Evolutionary conservation across 2,797 vertebrate genomes (phyloP), one percentile per base, ranked within the genome.

Genomic region (Myotis vivesi): DNA sequence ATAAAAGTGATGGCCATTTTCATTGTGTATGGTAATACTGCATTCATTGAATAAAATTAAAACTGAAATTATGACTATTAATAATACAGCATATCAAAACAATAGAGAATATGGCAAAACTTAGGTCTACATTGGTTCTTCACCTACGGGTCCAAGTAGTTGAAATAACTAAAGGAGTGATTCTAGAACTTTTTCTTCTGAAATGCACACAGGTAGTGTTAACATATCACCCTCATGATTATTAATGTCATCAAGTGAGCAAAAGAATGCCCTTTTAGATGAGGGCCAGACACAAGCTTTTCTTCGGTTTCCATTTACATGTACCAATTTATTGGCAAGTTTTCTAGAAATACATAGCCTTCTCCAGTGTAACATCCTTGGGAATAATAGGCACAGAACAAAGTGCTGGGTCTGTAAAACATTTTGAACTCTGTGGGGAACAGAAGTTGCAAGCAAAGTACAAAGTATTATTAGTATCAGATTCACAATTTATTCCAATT

Each of bases 341-440:
- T 96, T 95, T 91, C 91, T 92, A 81, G 92, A 91, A 97, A 91
- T 86, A 49, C 22, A 71, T 92, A 92, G 84, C 92, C 71, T 95
- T 44, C 55, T 93, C 84, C 89, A 95, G 33, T 77, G 7, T 88
- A 86, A 87, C 66, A 92, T 94, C 66, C 81, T 95, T 81, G 53
- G 85, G 86, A 94, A 94, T 94, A 92, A 91, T 87, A 84, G 55
- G 49, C 81, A 77, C 30, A 91, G 96, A 95, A 86, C 30, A 95
- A 92, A 97, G 93, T 95, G 88, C 69, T 93, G 41, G 77, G 23
- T 96, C 92, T 95, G 38, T 87, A 95, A 96, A 95, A 95, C 88
- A 95, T 96, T 95, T 90, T 95, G 93, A 95, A 59, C 55, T 96
- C 92, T 53, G 28, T 71, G n/a, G 79, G 87, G 59, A 95, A 53